Percentiles rank a stretch among this genome's conserved stretches.
phyloP scores from a whole-genome alignment of 2,888 invertebrate species.

The Drosophila diplacantha region DNA sequence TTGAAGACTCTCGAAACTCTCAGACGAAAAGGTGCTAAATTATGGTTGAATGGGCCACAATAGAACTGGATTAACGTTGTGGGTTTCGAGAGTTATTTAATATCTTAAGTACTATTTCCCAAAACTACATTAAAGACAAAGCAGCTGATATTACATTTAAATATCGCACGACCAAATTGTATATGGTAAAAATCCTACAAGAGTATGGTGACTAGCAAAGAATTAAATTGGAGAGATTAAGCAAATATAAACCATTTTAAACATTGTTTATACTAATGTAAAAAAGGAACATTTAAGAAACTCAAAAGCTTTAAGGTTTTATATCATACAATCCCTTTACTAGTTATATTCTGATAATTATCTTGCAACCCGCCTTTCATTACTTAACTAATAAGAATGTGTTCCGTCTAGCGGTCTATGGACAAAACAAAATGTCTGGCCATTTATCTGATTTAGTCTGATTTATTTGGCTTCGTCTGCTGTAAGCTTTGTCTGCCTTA shows the following conservation, averaged over 20 bases:
- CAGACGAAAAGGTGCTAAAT: slow-evolving; percentile 36
- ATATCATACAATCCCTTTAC: not conserved
- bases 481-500: slow-evolving; percentile 26
- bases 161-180: not conserved
- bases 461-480: slow-evolving; percentile 3
- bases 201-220: not conserved
- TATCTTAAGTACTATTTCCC: not conserved
- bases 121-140: not conserved
- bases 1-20: slow-evolving; percentile 25
- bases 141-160: not conserved
- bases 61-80: not conserved
- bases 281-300: no score
- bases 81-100: not conserved
- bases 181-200: not conserved
- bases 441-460: slow-evolving; percentile 12
- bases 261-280: not conserved
- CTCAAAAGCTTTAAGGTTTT: not conserved
- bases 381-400: slow-evolving; percentile 23
- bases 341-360: not conserved
- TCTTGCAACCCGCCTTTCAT: not conserved
- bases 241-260: fast-evolving
- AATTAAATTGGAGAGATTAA: not conserved
- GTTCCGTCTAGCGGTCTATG: slow-evolving; percentile 52
- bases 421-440: slow-evolving; percentile 42
- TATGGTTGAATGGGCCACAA: not conserved